Evolutionary conservation across 2,888 invertebrate genomes (phyloP).

Genomic region (Lithophane leautieri): DNA sequence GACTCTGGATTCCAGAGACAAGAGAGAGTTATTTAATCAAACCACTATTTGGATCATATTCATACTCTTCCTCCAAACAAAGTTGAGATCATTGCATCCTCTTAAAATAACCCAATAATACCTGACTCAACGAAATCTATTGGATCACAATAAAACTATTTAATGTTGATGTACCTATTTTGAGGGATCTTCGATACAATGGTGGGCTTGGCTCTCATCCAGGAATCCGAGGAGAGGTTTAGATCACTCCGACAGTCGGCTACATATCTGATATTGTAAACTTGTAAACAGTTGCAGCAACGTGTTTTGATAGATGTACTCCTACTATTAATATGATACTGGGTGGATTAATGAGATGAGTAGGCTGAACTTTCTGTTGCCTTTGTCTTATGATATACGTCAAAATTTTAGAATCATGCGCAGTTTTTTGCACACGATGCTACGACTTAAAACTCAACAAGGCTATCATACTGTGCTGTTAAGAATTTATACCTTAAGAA

Average conservation of each 20-base stretch:
- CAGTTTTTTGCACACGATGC: background rate
- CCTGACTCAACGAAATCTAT: slow-evolving; percentile 71
- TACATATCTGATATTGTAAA: slow-evolving; percentile 66
- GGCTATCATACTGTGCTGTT: background rate
- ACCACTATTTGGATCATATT: background rate
- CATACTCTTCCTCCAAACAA: slow-evolving; percentile 3
- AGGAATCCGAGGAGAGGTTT: slow-evolving; percentile 74
- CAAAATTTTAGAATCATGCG: background rate
- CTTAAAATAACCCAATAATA: slow-evolving; percentile 49
- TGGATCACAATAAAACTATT: slow-evolving; percentile 66
- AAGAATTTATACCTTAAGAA: background rate
- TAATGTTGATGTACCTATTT: slow-evolving; percentile 76
- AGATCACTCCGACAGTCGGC: slow-evolving; percentile 63
- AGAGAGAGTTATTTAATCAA: background rate
- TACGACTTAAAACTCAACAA: background rate
- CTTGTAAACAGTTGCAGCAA: slow-evolving; percentile 59
- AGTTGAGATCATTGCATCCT: slow-evolving; percentile 9
- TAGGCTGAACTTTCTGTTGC: background rate
- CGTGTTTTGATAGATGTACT: slow-evolving; percentile 54
- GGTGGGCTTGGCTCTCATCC: slow-evolving; percentile 75
- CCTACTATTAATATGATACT: slow-evolving; percentile 5
- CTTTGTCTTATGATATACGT: background rate
- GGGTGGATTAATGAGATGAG: background rate
- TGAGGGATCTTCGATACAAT: slow-evolving; percentile 70
- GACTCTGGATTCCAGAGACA: background rate